Evolutionary conservation across 2,113 vertebrate species (phyloP), one percentile per base, ranked within the genome.

Genomic region (Planiliza haematocheilus): DNA sequence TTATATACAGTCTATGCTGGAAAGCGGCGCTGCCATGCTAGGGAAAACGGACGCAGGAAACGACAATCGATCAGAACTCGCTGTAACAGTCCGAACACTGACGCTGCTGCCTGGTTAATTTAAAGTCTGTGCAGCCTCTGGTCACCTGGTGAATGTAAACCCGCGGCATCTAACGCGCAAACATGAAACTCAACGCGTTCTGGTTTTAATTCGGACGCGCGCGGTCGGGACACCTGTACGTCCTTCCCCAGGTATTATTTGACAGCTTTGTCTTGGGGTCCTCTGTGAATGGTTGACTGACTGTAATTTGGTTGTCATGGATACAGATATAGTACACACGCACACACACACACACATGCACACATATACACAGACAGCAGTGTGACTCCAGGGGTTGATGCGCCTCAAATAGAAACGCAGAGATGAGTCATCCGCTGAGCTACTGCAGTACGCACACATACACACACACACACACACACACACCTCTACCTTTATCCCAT

Each of bases 341-440:
- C n/a, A n/a, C n/a, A n/a, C n/a, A n/a, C 41, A 63, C 45, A 63
- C 43, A 39, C 52, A 43, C 42, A 38, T 50, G 59, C 41, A 74
- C 46, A 38, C n/a, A 43, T 7, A 68, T 9, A 72, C 74, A 79
- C 79, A 89, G 66, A 86, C 83, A 91, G 84, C 80, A 84, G 74
- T 84, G 87, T 88, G 81, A 85, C 86, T 91, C 87, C 86, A 86
- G 90, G 79, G 87, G 86, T 91, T 89, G 87, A 90, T 89, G 84
- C 73, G 66, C 77, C 87, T 86, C 84, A 88, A 90, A 91, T 90
- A 90, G 90, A 90, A 90, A 85, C 74, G 89, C 90, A 91, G 86
- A 88, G 89, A 91, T 91, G 90, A 91, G 90, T 91, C 90, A 91
- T 91, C 86, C 77, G 11, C 90, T 70, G 73, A 87, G 78, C 82